phyloP scores from a whole-genome alignment of 2,888 invertebrate genomes.

The Trichogramma dendrolimi region DNA sequence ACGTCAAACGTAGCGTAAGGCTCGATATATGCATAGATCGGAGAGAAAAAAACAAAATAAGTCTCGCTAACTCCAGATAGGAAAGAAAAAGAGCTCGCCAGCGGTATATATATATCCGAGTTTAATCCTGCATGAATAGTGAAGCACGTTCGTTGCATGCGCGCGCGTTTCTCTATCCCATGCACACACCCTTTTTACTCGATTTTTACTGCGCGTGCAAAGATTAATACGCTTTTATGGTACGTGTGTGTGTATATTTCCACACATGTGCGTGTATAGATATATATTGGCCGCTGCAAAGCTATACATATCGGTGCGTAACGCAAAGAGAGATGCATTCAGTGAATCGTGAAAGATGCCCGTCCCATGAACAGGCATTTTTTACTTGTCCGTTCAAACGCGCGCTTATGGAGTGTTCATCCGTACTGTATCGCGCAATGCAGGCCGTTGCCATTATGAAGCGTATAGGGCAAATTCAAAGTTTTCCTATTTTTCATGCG shows the following conservation, averaged over 20 bases:
- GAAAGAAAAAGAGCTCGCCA: neutral
- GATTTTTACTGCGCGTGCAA: neutral
- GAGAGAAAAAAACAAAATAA: neutral
- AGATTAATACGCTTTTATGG: slow-evolving; percentile 13
- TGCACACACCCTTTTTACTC: neutral
- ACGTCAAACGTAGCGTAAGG: neutral
- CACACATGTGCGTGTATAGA: too few species aligned
- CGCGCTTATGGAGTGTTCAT: neutral
- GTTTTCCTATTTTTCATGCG: too few species aligned
- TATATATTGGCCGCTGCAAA: too few species aligned
- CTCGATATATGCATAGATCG: neutral
- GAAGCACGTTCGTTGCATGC: neutral
- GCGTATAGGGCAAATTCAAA: too few species aligned
- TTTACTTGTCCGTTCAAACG: too few species aligned
- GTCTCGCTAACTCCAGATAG: neutral
- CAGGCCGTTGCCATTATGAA: too few species aligned
- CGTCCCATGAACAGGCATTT: neutral
- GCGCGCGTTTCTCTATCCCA: neutral
- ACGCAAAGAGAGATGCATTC: slow-evolving; percentile 10
- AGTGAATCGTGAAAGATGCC: slow-evolving; percentile 16
- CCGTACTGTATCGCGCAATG: neutral
- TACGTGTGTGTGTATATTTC: too few species aligned
- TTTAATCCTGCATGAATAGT: slow-evolving; percentile 21
- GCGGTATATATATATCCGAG: slow-evolving; percentile 4
- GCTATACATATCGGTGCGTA: neutral